Evolutionary conservation across 1,140 invertebrate genomes (phyloP).

Genomic region (Coelopa frigida): DNA sequence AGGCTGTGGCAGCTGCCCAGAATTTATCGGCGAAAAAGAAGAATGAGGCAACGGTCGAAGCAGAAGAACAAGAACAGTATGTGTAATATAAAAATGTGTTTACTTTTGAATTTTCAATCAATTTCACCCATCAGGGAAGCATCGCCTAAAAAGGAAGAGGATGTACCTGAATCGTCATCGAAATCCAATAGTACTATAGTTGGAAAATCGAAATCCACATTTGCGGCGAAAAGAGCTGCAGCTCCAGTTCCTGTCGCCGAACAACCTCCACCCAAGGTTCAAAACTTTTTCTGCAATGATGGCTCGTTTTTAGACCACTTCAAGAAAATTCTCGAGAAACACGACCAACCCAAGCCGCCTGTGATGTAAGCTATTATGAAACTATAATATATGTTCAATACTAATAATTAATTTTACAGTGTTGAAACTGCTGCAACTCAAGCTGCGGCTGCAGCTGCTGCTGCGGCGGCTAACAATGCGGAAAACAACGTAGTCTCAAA

Average conservation of each 20-base stretch:
- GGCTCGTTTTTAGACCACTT: conserved; percentile 70
- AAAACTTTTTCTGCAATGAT: conserved; percentile 64
- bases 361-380: too few species aligned
- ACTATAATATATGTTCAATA: too few species aligned
- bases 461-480: too few species aligned
- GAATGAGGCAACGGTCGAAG: conserved; percentile 6
- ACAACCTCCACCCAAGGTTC: conserved; percentile 32
- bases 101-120: too few species aligned
- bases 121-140: too few species aligned
- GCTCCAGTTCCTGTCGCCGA: conserved; percentile 27
- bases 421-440: too few species aligned
- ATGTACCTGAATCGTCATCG: conserved; percentile 12
- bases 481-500: too few species aligned
- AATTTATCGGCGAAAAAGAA: conserved; percentile 31
- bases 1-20: conserved; percentile 43
- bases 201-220: conserved; percentile 37
- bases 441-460: too few species aligned
- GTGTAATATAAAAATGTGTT: too few species aligned
- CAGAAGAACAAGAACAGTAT: not conserved
- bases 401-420: too few species aligned
- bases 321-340: conserved; percentile 56
- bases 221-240: conserved; percentile 25
- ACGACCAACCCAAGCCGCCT: conserved; percentile 31
- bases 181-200: conserved; percentile 31
- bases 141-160: too few species aligned